Evolutionary conservation across 2,797 vertebrate genomes (phyloP).

Genomic region (Pangasius mekongensis): DNA sequence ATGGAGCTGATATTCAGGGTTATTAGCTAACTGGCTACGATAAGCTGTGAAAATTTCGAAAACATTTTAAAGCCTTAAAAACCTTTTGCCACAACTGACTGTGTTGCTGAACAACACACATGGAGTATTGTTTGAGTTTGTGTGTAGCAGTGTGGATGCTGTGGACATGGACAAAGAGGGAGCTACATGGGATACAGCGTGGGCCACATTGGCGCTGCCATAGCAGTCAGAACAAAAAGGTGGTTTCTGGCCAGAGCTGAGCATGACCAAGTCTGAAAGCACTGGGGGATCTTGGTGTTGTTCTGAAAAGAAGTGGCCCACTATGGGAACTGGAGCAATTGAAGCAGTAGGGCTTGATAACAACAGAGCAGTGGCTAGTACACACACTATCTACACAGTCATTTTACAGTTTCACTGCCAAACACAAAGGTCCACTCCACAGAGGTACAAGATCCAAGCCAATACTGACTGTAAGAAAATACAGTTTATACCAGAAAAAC

Average conservation of each 20-base stretch:
- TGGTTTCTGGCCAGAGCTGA: not conserved
- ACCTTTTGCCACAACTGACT: not conserved
- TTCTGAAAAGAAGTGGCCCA: not conserved
- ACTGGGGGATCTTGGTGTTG: not conserved
- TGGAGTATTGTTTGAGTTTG: not conserved
- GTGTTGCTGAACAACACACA: not conserved
- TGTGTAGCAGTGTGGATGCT: not conserved
- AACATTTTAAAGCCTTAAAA: not conserved
- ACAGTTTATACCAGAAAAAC: not conserved
- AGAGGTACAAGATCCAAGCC: not conserved
- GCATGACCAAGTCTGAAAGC: not conserved
- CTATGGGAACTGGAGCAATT: not conserved
- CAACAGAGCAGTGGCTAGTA: not conserved
- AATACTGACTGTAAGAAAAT: not conserved
- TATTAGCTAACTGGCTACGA: not conserved
- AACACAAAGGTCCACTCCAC: not conserved
- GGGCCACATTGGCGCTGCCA: not conserved
- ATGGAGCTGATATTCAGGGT: not conserved
- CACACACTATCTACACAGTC: not conserved
- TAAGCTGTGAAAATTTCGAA: not conserved
- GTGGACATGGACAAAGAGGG: not conserved
- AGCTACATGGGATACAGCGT: not conserved
- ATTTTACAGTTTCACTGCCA: not conserved
- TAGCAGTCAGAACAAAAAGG: not conserved
- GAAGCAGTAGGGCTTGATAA: not conserved